Evolutionary conservation across 2,888 invertebrate genomes (phyloP).

Genomic region (Melanchra persicariae): DNA sequence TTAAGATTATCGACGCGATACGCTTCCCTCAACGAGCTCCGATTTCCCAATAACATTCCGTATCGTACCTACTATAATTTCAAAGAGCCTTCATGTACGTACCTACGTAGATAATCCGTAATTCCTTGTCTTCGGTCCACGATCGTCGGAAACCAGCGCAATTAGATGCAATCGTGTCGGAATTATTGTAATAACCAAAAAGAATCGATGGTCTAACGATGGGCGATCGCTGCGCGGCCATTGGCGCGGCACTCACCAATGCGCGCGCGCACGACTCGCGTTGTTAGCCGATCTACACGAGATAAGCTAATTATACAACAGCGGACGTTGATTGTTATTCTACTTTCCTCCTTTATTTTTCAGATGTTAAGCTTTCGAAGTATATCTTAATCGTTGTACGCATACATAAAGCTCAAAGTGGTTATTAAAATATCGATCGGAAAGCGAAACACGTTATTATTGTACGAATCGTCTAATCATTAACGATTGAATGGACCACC

Average conservation of each 20-base stretch:
- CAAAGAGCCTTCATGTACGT: conserved; percentile 64
- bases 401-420: conserved; percentile 72
- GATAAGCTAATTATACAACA: conserved; percentile 88
- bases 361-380: conserved; percentile 81
- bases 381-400: conserved; percentile 65
- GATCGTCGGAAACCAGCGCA: conserved; percentile 86
- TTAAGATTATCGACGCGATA: conserved; percentile 80
- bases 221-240: conserved; percentile 80
- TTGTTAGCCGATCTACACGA: conserved; percentile 83
- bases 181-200: conserved; percentile 91
- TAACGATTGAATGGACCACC: conserved; percentile 78
- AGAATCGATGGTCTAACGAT: conserved; percentile 87
- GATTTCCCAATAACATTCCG: conserved; percentile 63
- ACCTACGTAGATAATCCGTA: conserved; percentile 78
- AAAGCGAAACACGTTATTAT: conserved; percentile 78
- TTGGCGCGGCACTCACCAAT: conserved; percentile 87
- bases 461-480: conserved; percentile 76
- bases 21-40: conserved; percentile 78
- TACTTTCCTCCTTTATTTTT: conserved; percentile 82
- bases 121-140: conserved; percentile 80
- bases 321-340: conserved; percentile 82
- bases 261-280: conserved; percentile 83
- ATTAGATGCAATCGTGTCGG: conserved; percentile 88
- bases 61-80: conserved; percentile 66
- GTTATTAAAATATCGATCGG: conserved; percentile 80